phyloP scores from a whole-genome alignment of 2,888 invertebrate genomes.

The Zele albiditarsus region DNA sequence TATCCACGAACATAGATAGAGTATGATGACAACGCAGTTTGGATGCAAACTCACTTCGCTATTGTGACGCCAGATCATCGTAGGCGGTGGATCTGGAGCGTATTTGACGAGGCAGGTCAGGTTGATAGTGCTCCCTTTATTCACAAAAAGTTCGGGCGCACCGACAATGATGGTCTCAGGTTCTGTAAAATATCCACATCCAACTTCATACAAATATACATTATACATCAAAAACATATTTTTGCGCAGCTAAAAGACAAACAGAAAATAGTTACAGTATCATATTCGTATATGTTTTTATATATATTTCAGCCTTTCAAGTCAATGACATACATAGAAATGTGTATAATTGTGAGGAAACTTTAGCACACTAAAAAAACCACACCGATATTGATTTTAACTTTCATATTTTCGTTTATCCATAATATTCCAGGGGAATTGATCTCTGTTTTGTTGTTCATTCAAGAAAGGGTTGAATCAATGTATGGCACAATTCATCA shows the following conservation, averaged over 20 bases:
- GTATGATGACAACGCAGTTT: slow-evolving; percentile 41
- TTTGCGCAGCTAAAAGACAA: neutral
- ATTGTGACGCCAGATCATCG: slow-evolving; percentile 90
- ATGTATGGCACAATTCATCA: no score
- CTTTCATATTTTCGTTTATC: no score
- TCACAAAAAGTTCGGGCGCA: slow-evolving; percentile 87
- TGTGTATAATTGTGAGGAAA: neutral
- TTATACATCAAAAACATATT: slow-evolving; percentile 37
- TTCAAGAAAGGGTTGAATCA: no score
- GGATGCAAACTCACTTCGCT: slow-evolving; percentile 74
- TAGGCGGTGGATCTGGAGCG: slow-evolving; percentile 88
- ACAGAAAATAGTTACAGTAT: slow-evolving; percentile 3
- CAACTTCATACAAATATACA: slow-evolving; percentile 26
- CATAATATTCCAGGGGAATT: no score
- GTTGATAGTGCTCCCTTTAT: slow-evolving; percentile 91
- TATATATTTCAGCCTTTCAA: neutral
- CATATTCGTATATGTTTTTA: slow-evolving; percentile 21
- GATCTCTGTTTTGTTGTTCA: no score
- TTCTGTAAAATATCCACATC: slow-evolving; percentile 74
- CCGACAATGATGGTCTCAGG: slow-evolving; percentile 88
- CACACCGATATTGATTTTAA: no score
- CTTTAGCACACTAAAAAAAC: neutral
- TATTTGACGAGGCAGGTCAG: slow-evolving; percentile 88
- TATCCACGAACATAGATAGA: slow-evolving; percentile 5
- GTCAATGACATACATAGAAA: neutral